Conservation (phyloP, 2,797 vertebrate species). For the Hydrocynus forskahlii region DNA sequence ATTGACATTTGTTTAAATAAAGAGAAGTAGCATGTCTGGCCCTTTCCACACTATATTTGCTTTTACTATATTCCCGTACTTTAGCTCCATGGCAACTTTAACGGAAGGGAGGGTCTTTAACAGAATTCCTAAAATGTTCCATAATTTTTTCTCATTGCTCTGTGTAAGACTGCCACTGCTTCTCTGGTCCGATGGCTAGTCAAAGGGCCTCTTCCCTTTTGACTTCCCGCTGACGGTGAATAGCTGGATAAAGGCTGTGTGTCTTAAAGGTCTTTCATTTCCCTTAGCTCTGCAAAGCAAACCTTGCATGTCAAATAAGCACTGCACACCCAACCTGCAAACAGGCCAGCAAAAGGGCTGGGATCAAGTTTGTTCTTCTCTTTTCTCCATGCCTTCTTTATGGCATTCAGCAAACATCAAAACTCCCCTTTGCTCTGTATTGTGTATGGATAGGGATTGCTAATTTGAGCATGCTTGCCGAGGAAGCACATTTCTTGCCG, state of each 20-base stretch:
- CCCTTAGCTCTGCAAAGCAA: conserved; percentile 57
- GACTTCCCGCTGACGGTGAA: conserved; percentile 55
- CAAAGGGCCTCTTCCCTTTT: conserved; percentile 57
- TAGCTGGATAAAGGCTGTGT: conserved; percentile 61
- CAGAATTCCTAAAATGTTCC: background rate
- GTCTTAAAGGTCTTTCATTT: conserved; percentile 65
- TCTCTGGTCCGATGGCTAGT: conserved; percentile 36
- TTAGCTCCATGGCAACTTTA: background rate
- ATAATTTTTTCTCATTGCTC: background rate
- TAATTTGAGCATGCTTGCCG: background rate
- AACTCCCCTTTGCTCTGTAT: conserved; percentile 36
- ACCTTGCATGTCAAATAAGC: conserved; percentile 71
- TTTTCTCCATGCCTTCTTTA: conserved; percentile 37
- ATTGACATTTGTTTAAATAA: too few relatives aligned
- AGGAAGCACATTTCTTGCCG: background rate
- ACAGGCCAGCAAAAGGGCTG: conserved; percentile 58
- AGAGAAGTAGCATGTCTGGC: background rate
- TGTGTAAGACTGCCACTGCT: background rate
- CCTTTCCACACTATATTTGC: background rate
- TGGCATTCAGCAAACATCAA: conserved; percentile 66
- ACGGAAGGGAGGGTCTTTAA: background rate
- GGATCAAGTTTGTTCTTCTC: conserved; percentile 57
- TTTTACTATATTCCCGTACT: background rate
- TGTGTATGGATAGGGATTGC: conserved; percentile 39
- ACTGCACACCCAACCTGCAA: conserved; percentile 65